Base-by-base conservation (phyloP, 2,888 invertebrate species). In the Diogma glabrata region DNA sequence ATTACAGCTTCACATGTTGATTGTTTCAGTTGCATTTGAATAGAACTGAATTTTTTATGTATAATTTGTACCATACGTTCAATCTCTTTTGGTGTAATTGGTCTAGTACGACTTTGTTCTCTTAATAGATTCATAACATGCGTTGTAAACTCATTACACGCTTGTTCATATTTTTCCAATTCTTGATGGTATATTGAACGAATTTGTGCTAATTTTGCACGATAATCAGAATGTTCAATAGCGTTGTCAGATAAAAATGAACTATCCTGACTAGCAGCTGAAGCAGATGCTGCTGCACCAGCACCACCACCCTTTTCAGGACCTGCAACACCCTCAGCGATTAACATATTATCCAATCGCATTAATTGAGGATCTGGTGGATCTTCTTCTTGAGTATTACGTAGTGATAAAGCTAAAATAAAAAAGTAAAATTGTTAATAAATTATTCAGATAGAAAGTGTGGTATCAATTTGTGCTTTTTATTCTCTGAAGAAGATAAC, bases 111-210 rank as follows among this genome's bases (percentile, higher is more conserved):
- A 65, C 92, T 92, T 75, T 97, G 95, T 72, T 97, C 94, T 52
- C 95, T 76, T 57, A 97, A 77, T 61, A 97, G 75, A 72, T 97
- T 97, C 88, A 96, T 92, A 59, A 99, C 99, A 74, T 99, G 99
- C n/a, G 96, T 97, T 53, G 99, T 99, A 73, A 99, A 99, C 76
- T 99, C 97, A 72, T 93, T 94, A 76, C 99, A 99, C n/a, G 97
- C 97, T 79, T 97, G 96, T 75, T 99, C 96, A 67, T 99, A 99
- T 78, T 99, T 99, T 73, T 96, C 95, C 65, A 99, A 73, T 73
- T 99, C 99, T 73, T 95, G 93, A 72, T 97, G 96, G 74, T 99
- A 99, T 63, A 99, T 97, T 74, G 93, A 92, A 55, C 99, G 81
- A 69, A 99, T 99, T 75, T 99, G 97, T 12, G 94, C 91, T 63